Conservation (phyloP, 2,113 vertebrate genomes). For the Butorides virescens region DNA sequence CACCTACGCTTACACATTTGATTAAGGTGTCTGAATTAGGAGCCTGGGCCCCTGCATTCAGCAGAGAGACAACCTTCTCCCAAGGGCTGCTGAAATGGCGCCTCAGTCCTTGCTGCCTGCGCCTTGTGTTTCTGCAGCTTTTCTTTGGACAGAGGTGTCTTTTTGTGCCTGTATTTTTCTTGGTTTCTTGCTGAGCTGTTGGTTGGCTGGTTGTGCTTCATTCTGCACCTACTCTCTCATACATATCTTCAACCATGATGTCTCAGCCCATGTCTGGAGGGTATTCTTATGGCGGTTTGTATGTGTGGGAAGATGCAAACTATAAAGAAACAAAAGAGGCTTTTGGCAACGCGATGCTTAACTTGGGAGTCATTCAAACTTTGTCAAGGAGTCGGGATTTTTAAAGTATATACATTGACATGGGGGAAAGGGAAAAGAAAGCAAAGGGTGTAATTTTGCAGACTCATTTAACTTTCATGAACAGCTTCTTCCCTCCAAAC, state of each 20-base stretch:
- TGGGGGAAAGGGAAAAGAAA: background rate
- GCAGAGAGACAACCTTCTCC: background rate
- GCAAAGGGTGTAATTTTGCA: background rate
- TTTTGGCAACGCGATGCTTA: background rate
- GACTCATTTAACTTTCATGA: background rate
- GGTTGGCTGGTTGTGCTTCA: background rate
- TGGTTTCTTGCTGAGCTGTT: background rate
- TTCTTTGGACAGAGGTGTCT: background rate
- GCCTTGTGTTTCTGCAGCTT: background rate
- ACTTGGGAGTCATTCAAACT: background rate
- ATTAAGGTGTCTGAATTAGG: background rate
- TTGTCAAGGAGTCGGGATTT: background rate
- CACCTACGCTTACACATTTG: background rate
- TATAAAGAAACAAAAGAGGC: background rate
- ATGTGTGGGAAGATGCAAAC: background rate
- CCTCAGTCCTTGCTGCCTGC: background rate
- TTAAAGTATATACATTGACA: background rate
- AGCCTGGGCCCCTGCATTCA: background rate
- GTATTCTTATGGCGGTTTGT: background rate
- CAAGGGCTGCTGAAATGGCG: background rate
- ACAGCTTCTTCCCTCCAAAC: background rate
- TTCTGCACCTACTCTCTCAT: background rate
- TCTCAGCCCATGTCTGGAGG: background rate
- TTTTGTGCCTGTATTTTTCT: background rate
- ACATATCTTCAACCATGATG: background rate